phyloP scores from a whole-genome alignment of 2,888 invertebrate species.

The Drosophila melanocephala region DNA sequence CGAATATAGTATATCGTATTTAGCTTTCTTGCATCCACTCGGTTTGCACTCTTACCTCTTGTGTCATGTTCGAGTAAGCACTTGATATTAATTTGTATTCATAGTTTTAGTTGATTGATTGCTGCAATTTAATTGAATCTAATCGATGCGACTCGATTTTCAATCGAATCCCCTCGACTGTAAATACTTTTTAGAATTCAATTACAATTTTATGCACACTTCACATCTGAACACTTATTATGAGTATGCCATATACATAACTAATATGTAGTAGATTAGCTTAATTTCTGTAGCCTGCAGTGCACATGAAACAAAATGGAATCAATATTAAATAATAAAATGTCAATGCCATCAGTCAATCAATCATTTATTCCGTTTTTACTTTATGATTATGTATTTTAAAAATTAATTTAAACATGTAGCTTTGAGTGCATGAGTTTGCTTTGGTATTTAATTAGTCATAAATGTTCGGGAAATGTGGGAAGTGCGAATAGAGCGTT shows the following conservation, averaged over 20 bases:
- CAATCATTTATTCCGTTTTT: slow-evolving; percentile 18
- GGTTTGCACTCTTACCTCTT: slow-evolving; percentile 54
- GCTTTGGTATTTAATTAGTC: slow-evolving; percentile 18
- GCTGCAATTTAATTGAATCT: slow-evolving; percentile 36
- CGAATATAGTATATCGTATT: slow-evolving; percentile 23
- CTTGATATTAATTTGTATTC: slow-evolving; percentile 58
- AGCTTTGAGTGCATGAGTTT: slow-evolving; percentile 33
- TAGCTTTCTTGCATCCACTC: slow-evolving; percentile 40
- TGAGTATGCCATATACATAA: neutral
- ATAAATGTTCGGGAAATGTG: slow-evolving; percentile 3
- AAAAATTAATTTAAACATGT: slow-evolving; percentile 1
- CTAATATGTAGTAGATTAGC: slow-evolving; percentile 24
- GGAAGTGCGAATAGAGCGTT: neutral
- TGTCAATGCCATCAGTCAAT: slow-evolving; percentile 14
- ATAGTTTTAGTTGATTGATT: slow-evolving; percentile 65
- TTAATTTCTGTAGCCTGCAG: neutral
- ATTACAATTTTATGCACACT: slow-evolving; percentile 5
- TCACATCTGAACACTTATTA: slow-evolving; percentile 14
- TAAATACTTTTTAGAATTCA: slow-evolving; percentile 45
- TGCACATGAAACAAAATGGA: slow-evolving; percentile 4
- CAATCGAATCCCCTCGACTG: slow-evolving; percentile 35
- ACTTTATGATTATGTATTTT: slow-evolving; percentile 25
- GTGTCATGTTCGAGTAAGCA: slow-evolving; percentile 47
- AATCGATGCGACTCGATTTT: neutral
- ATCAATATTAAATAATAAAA: slow-evolving; percentile 68